Percentiles rank a stretch among this genome's conserved stretches.
Conservation (phyloP, 2,888 invertebrate species). For the Andrena chrysosceles region DNA sequence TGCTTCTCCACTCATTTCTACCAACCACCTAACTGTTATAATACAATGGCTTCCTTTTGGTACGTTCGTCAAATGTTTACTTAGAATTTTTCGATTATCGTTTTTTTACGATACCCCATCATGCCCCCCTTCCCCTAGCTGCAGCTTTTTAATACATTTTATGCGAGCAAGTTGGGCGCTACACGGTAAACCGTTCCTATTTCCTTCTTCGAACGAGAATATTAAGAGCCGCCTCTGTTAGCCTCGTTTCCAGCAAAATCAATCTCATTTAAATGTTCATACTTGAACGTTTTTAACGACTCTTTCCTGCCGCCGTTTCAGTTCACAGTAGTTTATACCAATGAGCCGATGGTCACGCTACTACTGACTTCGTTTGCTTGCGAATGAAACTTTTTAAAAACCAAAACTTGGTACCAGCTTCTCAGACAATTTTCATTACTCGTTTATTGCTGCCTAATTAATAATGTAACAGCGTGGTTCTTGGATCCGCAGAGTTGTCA, state of each 20-base stretch:
- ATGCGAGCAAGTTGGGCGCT: background rate
- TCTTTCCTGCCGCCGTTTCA: background rate
- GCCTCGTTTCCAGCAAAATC: background rate
- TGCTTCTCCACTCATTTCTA: too few species aligned
- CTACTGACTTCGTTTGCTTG: background rate
- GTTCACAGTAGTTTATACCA: background rate
- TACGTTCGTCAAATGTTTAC: too few species aligned
- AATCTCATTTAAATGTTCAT: background rate
- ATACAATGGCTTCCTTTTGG: too few species aligned
- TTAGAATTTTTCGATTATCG: too few species aligned
- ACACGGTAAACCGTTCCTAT: background rate
- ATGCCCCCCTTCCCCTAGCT: too few species aligned
- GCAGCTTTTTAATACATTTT: background rate
- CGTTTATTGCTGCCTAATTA: background rate
- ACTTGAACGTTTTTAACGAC: constrained; percentile 1
- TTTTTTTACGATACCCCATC: too few species aligned
- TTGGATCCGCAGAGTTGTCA: background rate
- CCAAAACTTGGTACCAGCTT: background rate
- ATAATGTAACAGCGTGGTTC: background rate
- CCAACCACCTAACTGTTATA: too few species aligned
- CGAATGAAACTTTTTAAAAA: background rate
- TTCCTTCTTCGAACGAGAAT: background rate
- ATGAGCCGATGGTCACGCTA: constrained; percentile 25
- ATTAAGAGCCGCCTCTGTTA: constrained; percentile 4
- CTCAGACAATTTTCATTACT: too few species aligned